These are phyloP conservation scores for Drosophila paracracens DNA, from an alignment of 2,888 invertebrate genomes.

Conservation along the genomic window DNA sequence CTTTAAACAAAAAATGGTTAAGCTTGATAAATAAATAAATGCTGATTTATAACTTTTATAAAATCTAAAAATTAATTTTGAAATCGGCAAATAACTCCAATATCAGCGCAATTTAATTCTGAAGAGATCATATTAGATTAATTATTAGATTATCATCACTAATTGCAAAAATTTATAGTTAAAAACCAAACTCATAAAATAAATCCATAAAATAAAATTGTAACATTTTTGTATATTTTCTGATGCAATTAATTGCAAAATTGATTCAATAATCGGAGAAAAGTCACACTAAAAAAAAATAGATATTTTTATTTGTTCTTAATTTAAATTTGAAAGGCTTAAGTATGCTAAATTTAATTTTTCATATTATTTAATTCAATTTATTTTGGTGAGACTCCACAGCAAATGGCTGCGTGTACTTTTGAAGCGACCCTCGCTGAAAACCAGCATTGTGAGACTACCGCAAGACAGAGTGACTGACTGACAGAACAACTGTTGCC, in stretches of 20 bases:
- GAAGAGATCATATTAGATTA: not conserved
- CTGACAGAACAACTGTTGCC: slow-evolving; percentile 57
- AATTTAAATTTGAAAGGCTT: not conserved
- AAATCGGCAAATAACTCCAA: too few relatives aligned
- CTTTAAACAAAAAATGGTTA: not conserved
- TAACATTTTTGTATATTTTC: too few relatives aligned
- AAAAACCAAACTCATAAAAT: too few relatives aligned
- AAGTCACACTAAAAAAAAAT: too few relatives aligned
- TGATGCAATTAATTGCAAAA: too few relatives aligned
- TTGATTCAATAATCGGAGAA: too few relatives aligned
- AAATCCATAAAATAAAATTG: too few relatives aligned
- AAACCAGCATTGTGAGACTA: slow-evolving; percentile 45
- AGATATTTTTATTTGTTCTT: too few relatives aligned
- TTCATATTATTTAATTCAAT: not conserved
- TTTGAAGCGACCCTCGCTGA: slow-evolving; percentile 41
- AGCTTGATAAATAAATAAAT: not conserved
- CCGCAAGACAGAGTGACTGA: slow-evolving; percentile 61
- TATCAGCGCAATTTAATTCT: not conserved
- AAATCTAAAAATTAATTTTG: not conserved
- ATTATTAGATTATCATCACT: not conserved
- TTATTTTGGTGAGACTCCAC: not conserved
- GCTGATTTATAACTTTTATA: not conserved
- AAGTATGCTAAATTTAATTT: not conserved
- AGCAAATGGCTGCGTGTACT: not conserved
- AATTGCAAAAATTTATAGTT: too few relatives aligned